Evolutionary conservation across 2,888 invertebrate genomes (phyloP).

Genomic region (Andrena bicolor): DNA sequence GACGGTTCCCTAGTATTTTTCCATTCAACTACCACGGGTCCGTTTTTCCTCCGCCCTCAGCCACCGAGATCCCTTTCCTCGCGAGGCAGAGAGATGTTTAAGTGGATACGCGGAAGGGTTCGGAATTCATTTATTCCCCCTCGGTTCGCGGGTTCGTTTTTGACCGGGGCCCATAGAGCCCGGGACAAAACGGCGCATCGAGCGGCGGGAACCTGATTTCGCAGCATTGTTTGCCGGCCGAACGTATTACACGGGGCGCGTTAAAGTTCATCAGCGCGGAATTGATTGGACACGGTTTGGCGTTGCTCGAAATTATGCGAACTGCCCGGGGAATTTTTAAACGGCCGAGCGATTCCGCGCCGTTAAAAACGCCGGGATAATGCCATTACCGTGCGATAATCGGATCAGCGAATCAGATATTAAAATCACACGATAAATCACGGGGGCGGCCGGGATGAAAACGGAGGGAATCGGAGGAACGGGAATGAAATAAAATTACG

Average conservation of each 20-base stretch:
- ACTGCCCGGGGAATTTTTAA: background rate
- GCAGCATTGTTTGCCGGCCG: slow-evolving; percentile 10
- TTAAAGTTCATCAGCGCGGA: slow-evolving; percentile 22
- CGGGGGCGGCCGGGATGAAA: background rate
- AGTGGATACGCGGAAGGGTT: too few relatives aligned
- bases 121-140: background rate
- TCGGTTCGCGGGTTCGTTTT: background rate
- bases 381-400: slow-evolving; percentile 40
- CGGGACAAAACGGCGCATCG: background rate
- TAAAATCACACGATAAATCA: slow-evolving; percentile 42
- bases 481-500: slow-evolving; percentile 41
- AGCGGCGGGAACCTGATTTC: background rate
- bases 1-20: background rate
- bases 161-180: background rate
- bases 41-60: background rate
- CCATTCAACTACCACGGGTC: background rate
- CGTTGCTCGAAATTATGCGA: slow-evolving; percentile 31
- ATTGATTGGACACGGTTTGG: slow-evolving; percentile 14
- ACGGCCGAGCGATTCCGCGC: background rate
- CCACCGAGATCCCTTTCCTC: too few relatives aligned
- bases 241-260: background rate
- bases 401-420: slow-evolving; percentile 34
- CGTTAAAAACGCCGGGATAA: slow-evolving; percentile 38
- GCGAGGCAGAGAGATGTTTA: too few relatives aligned
- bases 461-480: slow-evolving; percentile 11